Evolutionary conservation across 2,797 vertebrate genomes (phyloP).

Genomic region (Acipenser transmontanus): DNA sequence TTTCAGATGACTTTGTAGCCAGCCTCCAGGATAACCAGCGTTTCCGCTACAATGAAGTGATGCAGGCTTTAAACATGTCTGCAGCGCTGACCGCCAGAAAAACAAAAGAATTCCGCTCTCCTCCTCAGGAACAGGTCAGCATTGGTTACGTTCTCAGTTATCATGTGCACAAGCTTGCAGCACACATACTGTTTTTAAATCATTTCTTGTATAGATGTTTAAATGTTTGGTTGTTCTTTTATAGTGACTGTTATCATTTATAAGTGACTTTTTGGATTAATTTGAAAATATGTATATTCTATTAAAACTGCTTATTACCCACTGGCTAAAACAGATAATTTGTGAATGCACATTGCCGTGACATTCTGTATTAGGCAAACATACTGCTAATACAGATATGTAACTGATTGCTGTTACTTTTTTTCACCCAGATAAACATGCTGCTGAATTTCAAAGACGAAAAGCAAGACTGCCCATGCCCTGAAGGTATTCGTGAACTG

Average conservation of each 20-base stretch:
- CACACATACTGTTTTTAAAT: too few relatives aligned
- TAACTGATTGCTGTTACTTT: background rate
- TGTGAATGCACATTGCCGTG: too few relatives aligned
- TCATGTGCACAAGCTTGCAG: too few relatives aligned
- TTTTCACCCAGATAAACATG: conserved; percentile 82
- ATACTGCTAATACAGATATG: background rate
- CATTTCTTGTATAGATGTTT: too few relatives aligned
- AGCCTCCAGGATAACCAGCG: conserved; percentile 91
- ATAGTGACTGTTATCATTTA: background rate
- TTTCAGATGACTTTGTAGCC: conserved; percentile 90
- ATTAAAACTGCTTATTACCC: too few relatives aligned
- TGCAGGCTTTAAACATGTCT: conserved; percentile 96
- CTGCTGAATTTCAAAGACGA: conserved; percentile 90
- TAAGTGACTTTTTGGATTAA: background rate
- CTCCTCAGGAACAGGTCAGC: conserved; percentile 88
- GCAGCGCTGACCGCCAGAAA: conserved; percentile 90
- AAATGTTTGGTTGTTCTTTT: background rate
- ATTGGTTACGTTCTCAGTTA: background rate
- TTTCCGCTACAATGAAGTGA: conserved; percentile 92
- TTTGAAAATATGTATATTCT: too few relatives aligned
- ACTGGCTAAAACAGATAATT: too few relatives aligned
- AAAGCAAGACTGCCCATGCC: conserved; percentile 88
- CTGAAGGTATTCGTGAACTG: conserved; percentile 80
- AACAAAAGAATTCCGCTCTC: conserved; percentile 91
- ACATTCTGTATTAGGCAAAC: too few relatives aligned